A percentile compares a stretch with the other conserved stretches of the same genome.
Evolutionary conservation across 2,113 vertebrate genomes (phyloP).

Genomic region (Tragulus kanchil): DNA sequence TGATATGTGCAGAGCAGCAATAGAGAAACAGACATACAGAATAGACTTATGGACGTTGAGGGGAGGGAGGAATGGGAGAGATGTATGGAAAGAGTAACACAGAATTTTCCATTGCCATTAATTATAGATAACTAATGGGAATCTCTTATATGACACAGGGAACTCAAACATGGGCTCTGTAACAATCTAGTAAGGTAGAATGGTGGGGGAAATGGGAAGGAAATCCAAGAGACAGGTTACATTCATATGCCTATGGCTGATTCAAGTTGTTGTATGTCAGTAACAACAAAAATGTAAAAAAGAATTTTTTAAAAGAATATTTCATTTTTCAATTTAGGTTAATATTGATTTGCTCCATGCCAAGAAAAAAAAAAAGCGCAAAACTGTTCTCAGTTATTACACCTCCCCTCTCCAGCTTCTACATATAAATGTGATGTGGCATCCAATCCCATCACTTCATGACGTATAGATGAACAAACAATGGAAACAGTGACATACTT

Average conservation of each 20-base stretch:
- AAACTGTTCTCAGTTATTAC: not conserved
- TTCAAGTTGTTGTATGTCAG: not conserved
- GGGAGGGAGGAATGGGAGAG: not conserved
- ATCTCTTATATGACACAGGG: no score
- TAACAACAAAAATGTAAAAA: not conserved
- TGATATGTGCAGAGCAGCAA: not conserved
- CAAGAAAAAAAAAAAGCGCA: not conserved
- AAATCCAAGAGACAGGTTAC: no score
- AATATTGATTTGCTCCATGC: not conserved
- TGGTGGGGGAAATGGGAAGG: no score
- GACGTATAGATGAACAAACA: no score
- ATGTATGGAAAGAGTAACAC: not conserved
- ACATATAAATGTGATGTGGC: not conserved
- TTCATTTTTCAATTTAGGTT: not conserved
- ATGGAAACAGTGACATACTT: no score
- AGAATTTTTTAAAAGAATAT: not conserved
- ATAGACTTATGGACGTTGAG: not conserved
- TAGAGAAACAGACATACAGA: not conserved
- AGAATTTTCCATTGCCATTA: not conserved
- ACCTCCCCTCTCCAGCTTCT: not conserved
- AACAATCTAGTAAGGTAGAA: no score
- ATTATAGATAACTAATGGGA: no score
- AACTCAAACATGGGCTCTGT: no score
- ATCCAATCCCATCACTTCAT: no score
- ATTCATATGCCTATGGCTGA: not conserved